Evolutionary conservation across 2,797 vertebrate genomes (phyloP), one percentile per base, ranked within the genome.

Genomic region (Pipistrellus pygmaeus): DNA sequence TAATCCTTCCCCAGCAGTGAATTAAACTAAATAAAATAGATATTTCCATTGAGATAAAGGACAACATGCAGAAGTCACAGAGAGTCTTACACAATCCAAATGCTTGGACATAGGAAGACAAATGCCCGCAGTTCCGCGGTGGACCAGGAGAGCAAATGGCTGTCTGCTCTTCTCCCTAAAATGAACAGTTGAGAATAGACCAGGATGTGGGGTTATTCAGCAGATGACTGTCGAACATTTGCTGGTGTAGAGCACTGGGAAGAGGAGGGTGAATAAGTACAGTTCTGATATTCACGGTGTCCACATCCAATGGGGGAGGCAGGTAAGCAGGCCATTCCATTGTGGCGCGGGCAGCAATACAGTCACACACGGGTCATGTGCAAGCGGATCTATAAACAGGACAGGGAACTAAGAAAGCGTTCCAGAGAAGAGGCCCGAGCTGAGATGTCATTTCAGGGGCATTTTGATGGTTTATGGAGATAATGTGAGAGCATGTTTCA

Each of bases 1-100:
- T 53, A 85, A 76, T 85, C 75, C 71, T 92, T 53, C 76, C 53
- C 71, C 73, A 14, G 66, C 92, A 77, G 32, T 27, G 6, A 41
- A 80, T 95, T 90, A 62, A 93, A 38, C 53, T 89, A 93, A 89
- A 51, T 20, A 2, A 87, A 81, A 90, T 48, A 25, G 71, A 55
- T 87, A 51, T 64, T 86, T 89, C 91, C 38, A 25, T 51, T 64
- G 27, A 83, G 46, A 86, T 38, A 21, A 5, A 92, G 41, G 69
- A 64, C 27, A 66, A 84, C 20, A 41, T 60, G 23, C 44, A 30
- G 12, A 62, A 69, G 60, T 77, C 55, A 95, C 66, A 64, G 72
- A 80, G 25, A 64, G 25, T 55, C 69, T 85, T 68, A 30, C 27
- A 60, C 48, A 92, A 51, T 44, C 38, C 82, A 90, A 20, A 14